phyloP scores from a whole-genome alignment of 2,113 vertebrate genomes.

The Pygathrix nemaeus region DNA sequence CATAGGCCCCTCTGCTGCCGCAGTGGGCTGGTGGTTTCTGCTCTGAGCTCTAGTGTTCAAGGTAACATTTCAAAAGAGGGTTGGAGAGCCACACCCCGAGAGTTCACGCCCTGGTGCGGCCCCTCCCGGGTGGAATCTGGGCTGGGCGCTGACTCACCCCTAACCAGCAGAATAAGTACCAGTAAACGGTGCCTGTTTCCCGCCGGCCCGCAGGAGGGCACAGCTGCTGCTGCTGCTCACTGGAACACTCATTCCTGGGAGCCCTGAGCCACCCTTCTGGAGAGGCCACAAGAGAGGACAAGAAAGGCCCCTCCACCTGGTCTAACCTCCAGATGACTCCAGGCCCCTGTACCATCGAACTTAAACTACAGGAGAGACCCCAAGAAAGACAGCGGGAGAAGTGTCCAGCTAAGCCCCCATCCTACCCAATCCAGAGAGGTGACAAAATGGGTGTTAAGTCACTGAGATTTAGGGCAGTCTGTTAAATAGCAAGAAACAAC shows the following conservation, averaged over 20 bases:
- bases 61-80: neutral
- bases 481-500: neutral
- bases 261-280: neutral
- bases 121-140: neutral
- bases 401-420: neutral
- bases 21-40: neutral
- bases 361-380: neutral
- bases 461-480: neutral
- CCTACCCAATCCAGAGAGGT: accelerated
- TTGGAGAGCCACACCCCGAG: neutral
- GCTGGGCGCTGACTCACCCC: neutral
- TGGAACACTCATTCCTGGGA: neutral
- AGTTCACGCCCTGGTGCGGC: accelerated
- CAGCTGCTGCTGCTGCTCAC: neutral
- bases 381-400: neutral
- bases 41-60: neutral
- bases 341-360: accelerated
- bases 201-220: too few relatives aligned
- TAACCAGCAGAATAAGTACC: neutral
- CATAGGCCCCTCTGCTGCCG: too few relatives aligned
- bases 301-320: accelerated
- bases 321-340: neutral
- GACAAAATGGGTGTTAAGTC: neutral
- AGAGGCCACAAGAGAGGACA: neutral
- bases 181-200: neutral